Base-by-base conservation (phyloP, 1,140 invertebrate species). In the Trichomalopsis sarcophagae region DNA sequence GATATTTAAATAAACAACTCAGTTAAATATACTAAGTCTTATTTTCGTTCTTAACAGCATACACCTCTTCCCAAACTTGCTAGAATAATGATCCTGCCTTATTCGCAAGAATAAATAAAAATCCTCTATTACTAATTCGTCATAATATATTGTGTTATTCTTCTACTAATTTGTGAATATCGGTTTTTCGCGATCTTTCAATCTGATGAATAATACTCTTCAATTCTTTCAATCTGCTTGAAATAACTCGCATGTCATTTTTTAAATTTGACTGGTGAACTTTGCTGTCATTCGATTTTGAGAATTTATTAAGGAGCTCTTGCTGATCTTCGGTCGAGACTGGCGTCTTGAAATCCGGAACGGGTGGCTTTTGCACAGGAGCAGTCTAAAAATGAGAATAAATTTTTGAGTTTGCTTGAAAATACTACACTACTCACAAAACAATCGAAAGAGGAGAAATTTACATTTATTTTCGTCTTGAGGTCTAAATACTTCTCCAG, bases 381-480 rank as follows among this genome's bases (percentile, higher is more conserved):
- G 76, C 40, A 10, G 23, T 50, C 82, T 84, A 50, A 21, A 71
- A 55, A 73, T 17, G 44, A 83, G 83, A 27, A 80, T 36, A 6
- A 69, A 75, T 21, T 71, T 36, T 27, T 44, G 7, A 82, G 79
- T 68, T 47, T 44, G 36, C 21, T 85, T 84, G 6, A 44, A 23
- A 78, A 83, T 68, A 17, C 21, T 78, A 23, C 0, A n/a, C 47
- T 78, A 30, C 40, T 14, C 14, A 30, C 11, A 50, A 71, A 11
- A 83, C 71, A 69, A 11, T 13, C 14, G 82, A 50, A 40, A 33
- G 33, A 66, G 0, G 0, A 86, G 33, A 27, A 27, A n/a, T 23
- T 87, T 88, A 92, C 91, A 10, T 80, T 55, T 80, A 89, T 89
- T 23, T 89, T 84, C 13, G 86, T 91, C 23, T 75, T 87, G 4